Evolutionary conservation across 92 coral and sea anemone species (phyloP).

Genomic region (Porites divaricata): DNA sequence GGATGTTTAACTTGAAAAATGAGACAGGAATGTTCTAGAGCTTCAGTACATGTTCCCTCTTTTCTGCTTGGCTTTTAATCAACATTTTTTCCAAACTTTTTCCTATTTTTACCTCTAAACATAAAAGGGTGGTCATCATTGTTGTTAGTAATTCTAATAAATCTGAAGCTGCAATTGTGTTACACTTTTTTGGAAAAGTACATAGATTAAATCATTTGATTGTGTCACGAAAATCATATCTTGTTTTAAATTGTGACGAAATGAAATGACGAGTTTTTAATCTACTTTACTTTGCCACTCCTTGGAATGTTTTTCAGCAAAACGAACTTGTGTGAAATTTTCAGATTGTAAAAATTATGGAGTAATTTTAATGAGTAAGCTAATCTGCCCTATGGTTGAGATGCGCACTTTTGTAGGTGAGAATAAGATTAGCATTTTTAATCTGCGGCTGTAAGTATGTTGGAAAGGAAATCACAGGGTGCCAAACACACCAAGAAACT

Average conservation of each 20-base stretch:
- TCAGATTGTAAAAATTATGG: not conserved
- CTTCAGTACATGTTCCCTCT: too few relatives aligned
- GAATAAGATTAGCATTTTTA: not conserved
- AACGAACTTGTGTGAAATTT: not conserved
- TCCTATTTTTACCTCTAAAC: too few relatives aligned
- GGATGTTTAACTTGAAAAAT: too few relatives aligned
- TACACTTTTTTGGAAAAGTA: not conserved
- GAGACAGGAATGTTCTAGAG: too few relatives aligned
- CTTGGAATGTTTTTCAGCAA: not conserved
- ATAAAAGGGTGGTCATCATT: too few relatives aligned
- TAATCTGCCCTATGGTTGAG: not conserved
- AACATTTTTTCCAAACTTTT: too few relatives aligned
- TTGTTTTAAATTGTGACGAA: not conserved
- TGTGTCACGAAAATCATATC: not conserved
- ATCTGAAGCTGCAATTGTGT: too few relatives aligned
- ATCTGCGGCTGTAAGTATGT: not conserved
- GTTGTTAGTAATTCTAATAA: too few relatives aligned
- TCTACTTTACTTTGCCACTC: not conserved
- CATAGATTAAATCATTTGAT: not conserved
- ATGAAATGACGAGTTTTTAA: not conserved
- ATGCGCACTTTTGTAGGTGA: not conserved
- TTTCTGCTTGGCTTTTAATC: too few relatives aligned
- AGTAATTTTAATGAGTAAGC: not conserved
- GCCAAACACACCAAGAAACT: not conserved
- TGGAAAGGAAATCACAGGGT: not conserved